These are phyloP conservation scores for Chrysogorgia sp. DNA, from an alignment of 92 coral and sea anemone species.

Conservation along the genomic window DNA sequence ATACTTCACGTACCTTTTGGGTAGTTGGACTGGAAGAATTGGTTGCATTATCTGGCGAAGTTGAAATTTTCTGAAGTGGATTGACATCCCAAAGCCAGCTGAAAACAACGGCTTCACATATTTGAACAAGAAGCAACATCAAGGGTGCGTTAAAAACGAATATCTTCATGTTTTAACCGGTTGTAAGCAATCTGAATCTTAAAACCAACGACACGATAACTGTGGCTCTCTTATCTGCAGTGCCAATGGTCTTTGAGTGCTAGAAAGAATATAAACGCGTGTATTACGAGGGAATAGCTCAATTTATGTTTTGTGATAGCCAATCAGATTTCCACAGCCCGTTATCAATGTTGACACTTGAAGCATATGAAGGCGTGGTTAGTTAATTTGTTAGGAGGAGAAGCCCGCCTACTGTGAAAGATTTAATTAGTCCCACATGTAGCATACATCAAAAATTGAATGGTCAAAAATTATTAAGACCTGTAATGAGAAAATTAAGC, in stretches of 20 bases:
- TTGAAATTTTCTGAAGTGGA: conserved; percentile 39
- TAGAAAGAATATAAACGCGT: conserved; percentile 18
- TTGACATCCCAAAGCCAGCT: conserved; percentile 82
- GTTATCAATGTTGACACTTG: conserved; percentile 29
- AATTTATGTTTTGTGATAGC: conserved; percentile 26
- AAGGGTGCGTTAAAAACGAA: not conserved
- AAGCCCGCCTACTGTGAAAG: conserved; percentile 77
- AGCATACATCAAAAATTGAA: not conserved
- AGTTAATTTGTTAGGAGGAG: conserved; percentile 90
- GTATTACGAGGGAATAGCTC: conserved; percentile 13
- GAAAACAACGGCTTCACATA: conserved; percentile 76
- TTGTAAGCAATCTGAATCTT: not conserved
- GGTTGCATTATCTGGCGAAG: not conserved
- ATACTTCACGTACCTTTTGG: not conserved
- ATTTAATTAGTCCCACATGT: conserved; percentile 18
- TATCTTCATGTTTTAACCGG: conserved; percentile 11
- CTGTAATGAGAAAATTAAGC: not conserved
- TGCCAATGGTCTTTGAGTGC: not conserved
- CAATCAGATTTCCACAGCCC: conserved; percentile 10
- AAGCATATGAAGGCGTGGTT: conserved; percentile 79
- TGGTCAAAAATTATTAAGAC: not conserved
- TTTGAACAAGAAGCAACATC: conserved; percentile 18
- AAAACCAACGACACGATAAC: too few relatives aligned
- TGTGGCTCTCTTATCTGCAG: not conserved
- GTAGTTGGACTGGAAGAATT: not conserved